phyloP scores from a whole-genome alignment of 2,113 vertebrate species.

The Chionomys nivalis region DNA sequence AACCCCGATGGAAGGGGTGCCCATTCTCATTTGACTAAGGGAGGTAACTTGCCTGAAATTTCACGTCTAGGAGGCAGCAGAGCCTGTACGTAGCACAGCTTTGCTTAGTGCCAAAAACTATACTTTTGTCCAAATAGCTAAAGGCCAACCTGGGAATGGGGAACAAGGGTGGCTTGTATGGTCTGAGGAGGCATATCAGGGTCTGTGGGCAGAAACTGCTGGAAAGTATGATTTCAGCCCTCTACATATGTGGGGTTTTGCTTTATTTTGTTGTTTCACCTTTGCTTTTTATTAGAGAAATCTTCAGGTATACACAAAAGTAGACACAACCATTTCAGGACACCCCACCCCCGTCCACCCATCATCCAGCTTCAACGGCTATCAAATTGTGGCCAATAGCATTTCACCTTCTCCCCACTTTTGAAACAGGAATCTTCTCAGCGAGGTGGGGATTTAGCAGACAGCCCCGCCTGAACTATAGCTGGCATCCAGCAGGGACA shows the following conservation, averaged over 20 bases:
- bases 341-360: not conserved
- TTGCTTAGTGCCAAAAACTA: slow-evolving; percentile 41
- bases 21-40: not conserved
- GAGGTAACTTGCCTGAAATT: not conserved
- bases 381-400: not conserved
- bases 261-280: slow-evolving; percentile 62
- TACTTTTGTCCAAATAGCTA: slow-evolving; percentile 53
- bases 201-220: slow-evolving; percentile 61
- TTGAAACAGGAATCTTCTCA: not conserved
- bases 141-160: slow-evolving; percentile 22
- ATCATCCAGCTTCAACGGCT: not conserved
- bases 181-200: slow-evolving; percentile 48
- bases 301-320: slow-evolving; percentile 40
- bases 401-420: not conserved
- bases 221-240: slow-evolving; percentile 60
- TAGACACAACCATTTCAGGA: slow-evolving; percentile 29
- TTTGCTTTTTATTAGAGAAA: slow-evolving; percentile 59
- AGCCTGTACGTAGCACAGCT: not conserved
- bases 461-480: slow-evolving; percentile 30
- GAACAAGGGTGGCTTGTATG: slow-evolving; percentile 24
- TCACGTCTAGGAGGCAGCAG: slow-evolving; percentile 16
- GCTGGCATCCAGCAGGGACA: slow-evolving; percentile 13
- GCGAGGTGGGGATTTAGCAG: slow-evolving; percentile 7
- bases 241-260: not conserved
- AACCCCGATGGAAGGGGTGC: not conserved